Conservation (phyloP, 2,113 vertebrate genomes). For the Poeciliopsis prolifica region DNA sequence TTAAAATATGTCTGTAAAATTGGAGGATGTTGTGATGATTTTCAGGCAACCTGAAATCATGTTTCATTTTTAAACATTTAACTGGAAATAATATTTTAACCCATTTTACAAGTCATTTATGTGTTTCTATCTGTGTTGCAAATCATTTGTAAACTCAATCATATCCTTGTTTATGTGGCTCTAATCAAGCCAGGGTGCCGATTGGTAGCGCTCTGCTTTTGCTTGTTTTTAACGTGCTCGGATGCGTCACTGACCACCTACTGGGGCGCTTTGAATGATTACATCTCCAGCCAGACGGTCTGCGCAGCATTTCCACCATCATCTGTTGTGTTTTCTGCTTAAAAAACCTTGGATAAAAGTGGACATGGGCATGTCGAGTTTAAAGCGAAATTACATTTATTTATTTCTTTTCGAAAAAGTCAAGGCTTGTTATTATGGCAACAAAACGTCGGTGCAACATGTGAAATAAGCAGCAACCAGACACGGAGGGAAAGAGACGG, state of each 20-base stretch:
- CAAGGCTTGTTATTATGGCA: conserved; percentile 35
- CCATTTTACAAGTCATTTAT: no score
- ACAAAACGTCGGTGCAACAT: conserved; percentile 23
- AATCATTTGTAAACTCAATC: no score
- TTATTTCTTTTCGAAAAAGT: conserved; percentile 13
- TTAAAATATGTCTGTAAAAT: no score
- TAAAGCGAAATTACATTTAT: conserved; percentile 16
- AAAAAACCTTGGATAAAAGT: conserved; percentile 10
- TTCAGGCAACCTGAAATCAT: no score
- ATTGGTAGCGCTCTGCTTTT: conserved; percentile 28
- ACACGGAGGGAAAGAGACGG: conserved; percentile 7
- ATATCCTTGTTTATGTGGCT: not conserved
- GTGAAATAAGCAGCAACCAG: conserved; percentile 16
- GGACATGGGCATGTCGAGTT: conserved; percentile 6
- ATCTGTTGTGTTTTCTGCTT: conserved; percentile 13
- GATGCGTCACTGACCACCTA: conserved; percentile 19
- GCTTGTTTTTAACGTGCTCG: conserved; percentile 18
- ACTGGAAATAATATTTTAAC: no score
- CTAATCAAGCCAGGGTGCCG: conserved; percentile 9
- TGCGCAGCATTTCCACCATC: conserved; percentile 14
- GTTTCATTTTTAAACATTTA: no score
- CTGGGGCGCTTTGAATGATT: conserved; percentile 40
- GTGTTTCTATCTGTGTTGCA: no score
- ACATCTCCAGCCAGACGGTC: conserved; percentile 19
- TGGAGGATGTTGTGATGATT: no score